These are phyloP conservation scores for Phenacoccus solenopsis DNA, from an alignment of 1,140 invertebrate species.

Conservation along the genomic window DNA sequence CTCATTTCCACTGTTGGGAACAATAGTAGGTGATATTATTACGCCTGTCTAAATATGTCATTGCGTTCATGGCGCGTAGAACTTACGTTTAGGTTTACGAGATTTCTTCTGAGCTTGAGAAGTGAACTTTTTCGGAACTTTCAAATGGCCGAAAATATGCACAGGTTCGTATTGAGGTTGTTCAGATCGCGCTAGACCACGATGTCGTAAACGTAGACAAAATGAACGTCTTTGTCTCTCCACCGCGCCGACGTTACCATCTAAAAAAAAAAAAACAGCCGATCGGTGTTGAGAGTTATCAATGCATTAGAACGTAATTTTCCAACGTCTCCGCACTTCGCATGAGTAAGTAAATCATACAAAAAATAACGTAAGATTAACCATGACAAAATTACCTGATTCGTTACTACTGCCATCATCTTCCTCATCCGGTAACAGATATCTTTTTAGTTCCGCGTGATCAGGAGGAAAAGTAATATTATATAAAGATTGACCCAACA, in stretches of 20 bases:
- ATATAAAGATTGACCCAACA: constrained; percentile 70
- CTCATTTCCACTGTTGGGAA: not conserved
- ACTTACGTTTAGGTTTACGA: constrained; percentile 15
- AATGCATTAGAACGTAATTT: too few species aligned
- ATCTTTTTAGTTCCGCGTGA: constrained; percentile 50
- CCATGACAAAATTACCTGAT: too few species aligned
- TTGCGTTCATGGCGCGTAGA: not conserved
- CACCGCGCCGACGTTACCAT: too few species aligned
- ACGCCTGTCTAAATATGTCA: not conserved
- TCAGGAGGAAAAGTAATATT: constrained; percentile 66
- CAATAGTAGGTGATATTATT: not conserved
- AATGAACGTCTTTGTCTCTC: constrained; percentile 30
- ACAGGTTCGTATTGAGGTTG: constrained; percentile 51
- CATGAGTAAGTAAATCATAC: too few species aligned
- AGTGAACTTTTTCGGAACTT: constrained; percentile 24
- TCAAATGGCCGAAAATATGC: constrained; percentile 40
- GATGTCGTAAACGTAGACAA: constrained; percentile 47
- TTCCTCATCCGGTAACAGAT: constrained; percentile 44
- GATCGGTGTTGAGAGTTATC: too few species aligned
- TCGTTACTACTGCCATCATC: constrained; percentile 9
- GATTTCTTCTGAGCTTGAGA: not conserved
- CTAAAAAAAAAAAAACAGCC: too few species aligned
- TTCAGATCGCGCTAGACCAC: constrained; percentile 47
- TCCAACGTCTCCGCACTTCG: too few species aligned
- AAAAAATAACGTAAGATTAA: too few species aligned